A percentile compares a stretch with the other conserved stretches of the same genome.
phyloP scores from a whole-genome alignment of 1,140 invertebrate species.

The Whitmania pigra region DNA sequence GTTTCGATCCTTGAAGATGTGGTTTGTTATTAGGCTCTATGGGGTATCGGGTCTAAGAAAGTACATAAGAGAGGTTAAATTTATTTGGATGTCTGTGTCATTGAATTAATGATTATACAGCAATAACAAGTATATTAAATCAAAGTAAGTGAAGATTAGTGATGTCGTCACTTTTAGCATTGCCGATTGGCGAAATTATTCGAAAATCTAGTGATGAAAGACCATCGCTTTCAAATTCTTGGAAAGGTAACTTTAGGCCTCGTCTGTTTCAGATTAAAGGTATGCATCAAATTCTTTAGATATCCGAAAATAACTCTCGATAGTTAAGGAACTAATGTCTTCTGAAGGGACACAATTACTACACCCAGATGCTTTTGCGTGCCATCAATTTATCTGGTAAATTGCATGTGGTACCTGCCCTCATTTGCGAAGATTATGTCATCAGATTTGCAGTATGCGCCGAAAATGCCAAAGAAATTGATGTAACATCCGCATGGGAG shows the following conservation, averaged over 20 bases:
- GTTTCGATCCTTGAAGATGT: conserved; percentile 84
- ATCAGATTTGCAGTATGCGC: conserved; percentile 81
- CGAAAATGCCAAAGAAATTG: conserved; percentile 71
- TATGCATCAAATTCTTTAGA: conserved; percentile 41
- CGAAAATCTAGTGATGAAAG: conserved; percentile 66
- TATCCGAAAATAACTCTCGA: neutral
- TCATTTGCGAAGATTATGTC: conserved; percentile 67
- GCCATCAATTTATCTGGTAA: conserved; percentile 89
- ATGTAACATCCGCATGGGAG: conserved; percentile 80
- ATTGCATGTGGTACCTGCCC: conserved; percentile 91
- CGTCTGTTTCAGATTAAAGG: conserved; percentile 76
- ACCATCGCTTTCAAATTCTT: conserved; percentile 81
- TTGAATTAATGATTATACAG: too few species aligned
- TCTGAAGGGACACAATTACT: conserved; percentile 62
- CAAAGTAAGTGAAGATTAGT: too few species aligned
- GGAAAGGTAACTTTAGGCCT: conserved; percentile 86
- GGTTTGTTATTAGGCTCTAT: conserved; percentile 89
- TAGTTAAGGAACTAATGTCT: neutral
- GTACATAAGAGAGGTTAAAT: conserved; percentile 64
- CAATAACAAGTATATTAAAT: too few species aligned
- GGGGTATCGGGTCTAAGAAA: conserved; percentile 82
- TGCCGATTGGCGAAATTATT: conserved; percentile 84
- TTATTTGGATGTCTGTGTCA: neutral
- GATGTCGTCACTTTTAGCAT: conserved; percentile 48
- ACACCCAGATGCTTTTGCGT: conserved; percentile 85